Base-by-base conservation (phyloP, 1,140 invertebrate genomes). In the Procambarus clarkii region DNA sequence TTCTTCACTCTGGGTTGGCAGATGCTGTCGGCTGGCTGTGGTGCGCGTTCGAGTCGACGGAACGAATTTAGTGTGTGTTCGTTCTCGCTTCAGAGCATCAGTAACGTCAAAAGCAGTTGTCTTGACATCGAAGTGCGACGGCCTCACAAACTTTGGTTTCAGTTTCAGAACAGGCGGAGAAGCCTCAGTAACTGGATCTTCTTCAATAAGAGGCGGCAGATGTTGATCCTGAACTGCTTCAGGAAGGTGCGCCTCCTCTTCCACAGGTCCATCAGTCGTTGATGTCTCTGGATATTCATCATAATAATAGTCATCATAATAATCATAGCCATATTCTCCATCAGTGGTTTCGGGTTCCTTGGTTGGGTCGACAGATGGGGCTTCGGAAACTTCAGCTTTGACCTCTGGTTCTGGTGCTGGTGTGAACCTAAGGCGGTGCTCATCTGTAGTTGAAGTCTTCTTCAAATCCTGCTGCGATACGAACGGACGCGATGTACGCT, bases 91-190 rank as follows among this genome's bases (percentile, higher is more conserved):
- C 84, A 86, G 78, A 54, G 78, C 83, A 11, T 91, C 90, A 15
- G 81, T 86, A 58, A 91, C 76, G 21, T 91, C 90, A 81, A 91
- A 91, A 48, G 77, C 15, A 54, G 77, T 91, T 13, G 84, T 82
- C 8, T 84, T 86, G 77, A 86, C 58, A 13, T 71, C 71, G 34
- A 60, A 60, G n/a, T 71, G 77, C n/a, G 90, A 82, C 4, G 90
- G 90, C 81, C 84, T 81, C 48, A 80, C 69, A 58, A 91, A 81
- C 8, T 74, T 87, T 44, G 77, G 84, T n/a, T 60, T 77, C 4
- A 74, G 46, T n/a, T 21, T 82, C 11, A 84, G 21, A 24, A 81
- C 58, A 48, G 71, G 45, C 9, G 48, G 81, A 58, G 87, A 82
- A 45, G 45, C 44, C n/a, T 82, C 45, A 2, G 21, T 44, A 4